phyloP scores from a whole-genome alignment of 2,113 vertebrate genomes.

The Python bivittatus region DNA sequence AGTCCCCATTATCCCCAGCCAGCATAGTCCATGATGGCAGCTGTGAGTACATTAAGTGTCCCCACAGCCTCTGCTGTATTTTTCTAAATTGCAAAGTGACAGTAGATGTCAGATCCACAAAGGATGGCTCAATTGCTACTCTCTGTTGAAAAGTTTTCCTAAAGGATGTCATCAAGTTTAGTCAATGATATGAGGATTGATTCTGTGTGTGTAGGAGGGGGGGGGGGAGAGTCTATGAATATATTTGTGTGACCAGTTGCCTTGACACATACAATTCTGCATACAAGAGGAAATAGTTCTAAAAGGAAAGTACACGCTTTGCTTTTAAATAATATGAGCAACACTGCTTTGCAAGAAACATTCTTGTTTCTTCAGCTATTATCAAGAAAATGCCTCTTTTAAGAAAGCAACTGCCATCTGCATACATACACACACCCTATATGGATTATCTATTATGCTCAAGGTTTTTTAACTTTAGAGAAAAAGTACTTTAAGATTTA shows the following conservation, averaged over 20 bases:
- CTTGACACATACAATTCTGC: background rate
- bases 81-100: background rate
- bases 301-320: background rate
- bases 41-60: background rate
- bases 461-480: background rate
- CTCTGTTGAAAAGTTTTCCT: background rate
- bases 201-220: too few species aligned
- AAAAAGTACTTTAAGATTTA: background rate
- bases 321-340: background rate
- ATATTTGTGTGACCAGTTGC: background rate
- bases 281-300: background rate
- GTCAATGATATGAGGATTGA: background rate
- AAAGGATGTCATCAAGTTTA: background rate
- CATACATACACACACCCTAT: background rate
- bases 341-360: background rate
- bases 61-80: background rate
- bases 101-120: background rate
- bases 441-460: background rate
- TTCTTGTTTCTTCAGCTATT: background rate
- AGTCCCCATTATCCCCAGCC: background rate
- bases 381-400: background rate
- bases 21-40: background rate
- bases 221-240: background rate
- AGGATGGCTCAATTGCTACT: background rate
- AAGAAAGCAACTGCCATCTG: background rate